Evolutionary conservation across 2,113 vertebrate species (phyloP).

Genomic region (Hyaena hyaena): DNA sequence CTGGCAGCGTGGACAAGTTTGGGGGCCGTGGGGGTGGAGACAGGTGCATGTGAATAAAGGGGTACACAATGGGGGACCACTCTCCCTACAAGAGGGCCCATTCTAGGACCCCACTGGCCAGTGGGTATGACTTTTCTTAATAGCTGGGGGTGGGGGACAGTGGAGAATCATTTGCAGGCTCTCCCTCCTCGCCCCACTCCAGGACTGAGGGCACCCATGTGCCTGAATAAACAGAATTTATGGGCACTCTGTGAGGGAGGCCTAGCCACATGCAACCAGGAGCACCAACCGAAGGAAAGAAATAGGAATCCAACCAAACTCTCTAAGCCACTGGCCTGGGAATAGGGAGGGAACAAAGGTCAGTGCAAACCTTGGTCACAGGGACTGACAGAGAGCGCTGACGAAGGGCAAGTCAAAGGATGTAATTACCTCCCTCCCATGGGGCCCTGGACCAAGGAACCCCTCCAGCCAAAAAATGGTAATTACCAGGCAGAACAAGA

Average conservation of each 20-base stretch:
- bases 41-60: too few species aligned
- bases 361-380: slow-evolving; percentile 23
- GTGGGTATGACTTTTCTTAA: background rate
- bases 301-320: background rate
- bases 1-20: accelerated
- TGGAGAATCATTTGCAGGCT: background rate
- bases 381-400: background rate
- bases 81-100: background rate
- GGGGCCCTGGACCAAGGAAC: slow-evolving; percentile 22
- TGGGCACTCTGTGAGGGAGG: background rate
- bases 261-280: background rate
- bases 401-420: slow-evolving; percentile 2
- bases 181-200: background rate
- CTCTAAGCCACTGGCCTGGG: background rate
- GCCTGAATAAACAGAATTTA: background rate
- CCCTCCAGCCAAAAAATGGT: slow-evolving; percentile 53
- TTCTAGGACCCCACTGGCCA: background rate
- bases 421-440: slow-evolving; percentile 55
- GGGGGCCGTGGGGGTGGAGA: accelerated
- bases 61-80: accelerated
- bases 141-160: background rate
- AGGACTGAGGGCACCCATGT: background rate
- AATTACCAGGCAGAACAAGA: slow-evolving; percentile 52
- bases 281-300: background rate
- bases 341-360: background rate